phyloP scores from a whole-genome alignment of 1,140 invertebrate genomes.

The Gryon sp. region DNA sequence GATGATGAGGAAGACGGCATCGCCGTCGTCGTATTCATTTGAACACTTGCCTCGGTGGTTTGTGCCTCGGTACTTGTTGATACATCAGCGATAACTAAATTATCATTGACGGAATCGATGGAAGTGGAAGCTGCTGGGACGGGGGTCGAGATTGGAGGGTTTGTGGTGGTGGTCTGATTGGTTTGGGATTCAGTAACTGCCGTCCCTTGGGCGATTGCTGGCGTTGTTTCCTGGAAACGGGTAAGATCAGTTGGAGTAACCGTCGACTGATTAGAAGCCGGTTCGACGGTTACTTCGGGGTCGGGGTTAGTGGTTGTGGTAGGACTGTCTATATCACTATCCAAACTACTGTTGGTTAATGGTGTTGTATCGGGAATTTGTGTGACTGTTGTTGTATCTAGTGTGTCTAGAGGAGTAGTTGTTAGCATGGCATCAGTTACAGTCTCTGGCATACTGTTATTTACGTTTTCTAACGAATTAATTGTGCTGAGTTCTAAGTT shows the following conservation, averaged over 20 bases:
- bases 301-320: constrained; percentile 33
- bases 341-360: constrained; percentile 45
- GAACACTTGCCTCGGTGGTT: constrained; percentile 52
- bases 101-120: constrained; percentile 68
- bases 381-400: constrained; percentile 33
- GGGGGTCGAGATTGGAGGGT: constrained; percentile 39
- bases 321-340: constrained; percentile 25
- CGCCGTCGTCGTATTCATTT: constrained; percentile 3
- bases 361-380: constrained; percentile 45
- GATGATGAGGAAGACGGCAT: constrained; percentile 48
- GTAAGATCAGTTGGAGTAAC: constrained; percentile 74
- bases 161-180: constrained; percentile 53
- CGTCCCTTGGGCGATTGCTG: constrained; percentile 78
- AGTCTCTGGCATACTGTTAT: constrained; percentile 14
- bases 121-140: constrained; percentile 51
- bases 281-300: constrained; percentile 29
- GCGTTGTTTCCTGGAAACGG: constrained; percentile 76
- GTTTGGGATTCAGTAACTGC: constrained; percentile 69
- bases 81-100: constrained; percentile 62
- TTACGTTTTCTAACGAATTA: constrained; percentile 11
- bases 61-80: constrained; percentile 59
- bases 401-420: constrained; percentile 21
- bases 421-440: constrained; percentile 15
- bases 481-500: constrained; percentile 28
- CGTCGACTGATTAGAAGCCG: constrained; percentile 43